Conservation (phyloP, 2,888 invertebrate species). For the Hydriomena furcata region DNA sequence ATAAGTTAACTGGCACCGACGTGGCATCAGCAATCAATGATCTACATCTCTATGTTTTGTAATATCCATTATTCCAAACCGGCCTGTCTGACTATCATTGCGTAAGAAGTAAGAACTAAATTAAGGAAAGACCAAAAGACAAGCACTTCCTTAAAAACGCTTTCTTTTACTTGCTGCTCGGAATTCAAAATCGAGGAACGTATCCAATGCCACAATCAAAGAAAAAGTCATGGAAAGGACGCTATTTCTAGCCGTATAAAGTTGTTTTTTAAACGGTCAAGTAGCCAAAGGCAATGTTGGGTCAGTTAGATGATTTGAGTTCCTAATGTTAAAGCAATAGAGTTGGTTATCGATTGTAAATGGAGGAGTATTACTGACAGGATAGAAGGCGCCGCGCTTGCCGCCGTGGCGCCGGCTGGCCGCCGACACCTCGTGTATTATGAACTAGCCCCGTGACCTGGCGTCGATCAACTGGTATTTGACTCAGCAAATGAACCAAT, state of each 20-base stretch:
- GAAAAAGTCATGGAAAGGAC: slow-evolving; percentile 36
- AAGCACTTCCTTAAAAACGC: slow-evolving; percentile 74
- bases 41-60: no score
- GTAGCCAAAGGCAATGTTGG: slow-evolving; percentile 53
- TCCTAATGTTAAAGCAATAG: slow-evolving; percentile 28
- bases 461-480: slow-evolving; percentile 79
- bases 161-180: slow-evolving; percentile 73
- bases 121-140: slow-evolving; percentile 59
- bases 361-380: slow-evolving; percentile 59
- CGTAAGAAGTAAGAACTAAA: slow-evolving; percentile 58
- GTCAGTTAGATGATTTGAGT: slow-evolving; percentile 29
- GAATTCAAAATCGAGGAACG: slow-evolving; percentile 79
- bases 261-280: slow-evolving; percentile 43
- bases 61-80: no score
- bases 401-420: slow-evolving; percentile 79
- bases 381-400: slow-evolving; percentile 78
- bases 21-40: slow-evolving; percentile 1
- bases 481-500: slow-evolving; percentile 68
- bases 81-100: slow-evolving; percentile 38
- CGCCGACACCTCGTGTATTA: slow-evolving; percentile 82
- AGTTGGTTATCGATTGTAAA: slow-evolving; percentile 41
- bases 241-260: slow-evolving; percentile 35
- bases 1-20: slow-evolving; percentile 1
- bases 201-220: slow-evolving; percentile 49
- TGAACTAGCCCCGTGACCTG: slow-evolving; percentile 81